These are phyloP conservation scores for Pheosia tremula DNA, from an alignment of 2,888 invertebrate genomes.

Conservation along the genomic window DNA sequence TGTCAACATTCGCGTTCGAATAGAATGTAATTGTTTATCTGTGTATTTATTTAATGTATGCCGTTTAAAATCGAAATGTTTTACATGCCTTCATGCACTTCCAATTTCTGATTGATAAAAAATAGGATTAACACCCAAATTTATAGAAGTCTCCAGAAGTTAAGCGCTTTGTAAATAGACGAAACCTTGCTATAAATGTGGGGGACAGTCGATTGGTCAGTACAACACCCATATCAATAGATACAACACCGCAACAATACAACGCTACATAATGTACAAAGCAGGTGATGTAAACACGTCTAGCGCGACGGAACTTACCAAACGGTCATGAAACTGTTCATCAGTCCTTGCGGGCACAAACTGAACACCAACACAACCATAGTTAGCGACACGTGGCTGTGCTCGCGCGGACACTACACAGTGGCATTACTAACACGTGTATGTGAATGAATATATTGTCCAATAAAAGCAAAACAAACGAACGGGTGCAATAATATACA, in stretches of 20 bases:
- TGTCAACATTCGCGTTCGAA: no score
- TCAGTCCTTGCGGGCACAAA: conserved; percentile 94
- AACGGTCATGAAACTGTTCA: conserved; percentile 95
- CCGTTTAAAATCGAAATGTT: no score
- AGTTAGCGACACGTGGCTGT: conserved; percentile 72
- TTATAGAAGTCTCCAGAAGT: no score
- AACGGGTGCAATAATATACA: neutral
- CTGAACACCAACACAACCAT: conserved; percentile 87
- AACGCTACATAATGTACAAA: conserved; percentile 13
- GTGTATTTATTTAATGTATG: no score
- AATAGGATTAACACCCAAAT: no score
- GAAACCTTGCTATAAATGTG: no score
- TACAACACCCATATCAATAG: neutral
- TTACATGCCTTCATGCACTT: no score
- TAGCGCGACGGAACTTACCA: conserved; percentile 88
- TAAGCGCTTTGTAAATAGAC: no score
- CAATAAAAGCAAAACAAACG: neutral
- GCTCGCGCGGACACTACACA: conserved; percentile 56
- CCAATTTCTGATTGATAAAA: no score
- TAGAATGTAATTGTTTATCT: no score
- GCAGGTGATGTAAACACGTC: conserved; percentile 46
- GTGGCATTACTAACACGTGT: conserved; percentile 62
- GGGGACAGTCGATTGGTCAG: neutral
- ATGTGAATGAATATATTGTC: conserved; percentile 10
- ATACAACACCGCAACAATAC: neutral